Evolutionary conservation across 2,888 invertebrate species (phyloP).

Genomic region (Coecobrya sp.): DNA sequence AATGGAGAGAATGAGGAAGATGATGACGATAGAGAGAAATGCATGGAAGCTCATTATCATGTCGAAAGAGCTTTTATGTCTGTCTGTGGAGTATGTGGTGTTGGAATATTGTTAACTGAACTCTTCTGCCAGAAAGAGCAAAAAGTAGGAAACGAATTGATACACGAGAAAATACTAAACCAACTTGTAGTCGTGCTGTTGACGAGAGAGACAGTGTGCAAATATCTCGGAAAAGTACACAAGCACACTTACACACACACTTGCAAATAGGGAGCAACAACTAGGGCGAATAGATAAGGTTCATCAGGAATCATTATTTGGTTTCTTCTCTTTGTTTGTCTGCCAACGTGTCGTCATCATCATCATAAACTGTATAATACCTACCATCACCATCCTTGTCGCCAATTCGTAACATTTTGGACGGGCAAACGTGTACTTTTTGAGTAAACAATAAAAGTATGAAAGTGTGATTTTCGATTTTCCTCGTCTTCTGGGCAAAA

Average conservation of each 20-base stretch:
- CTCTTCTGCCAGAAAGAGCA: background rate
- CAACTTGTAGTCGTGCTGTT: background rate
- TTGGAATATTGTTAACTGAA: background rate
- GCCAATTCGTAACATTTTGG: constrained; percentile 36
- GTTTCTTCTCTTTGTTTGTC: constrained; percentile 16
- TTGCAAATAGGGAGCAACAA: constrained; percentile 32
- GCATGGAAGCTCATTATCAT: constrained; percentile 21
- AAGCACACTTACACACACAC: constrained; percentile 6
- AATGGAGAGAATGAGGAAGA: background rate
- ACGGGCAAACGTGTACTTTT: background rate
- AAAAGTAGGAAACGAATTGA: background rate
- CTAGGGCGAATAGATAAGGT: constrained; percentile 45
- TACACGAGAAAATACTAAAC: background rate
- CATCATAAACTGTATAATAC: background rate
- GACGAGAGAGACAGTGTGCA: background rate
- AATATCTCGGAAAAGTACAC: constrained; percentile 1
- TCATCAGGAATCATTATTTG: constrained; percentile 8
- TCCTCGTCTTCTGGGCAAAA: background rate
- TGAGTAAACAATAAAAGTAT: background rate
- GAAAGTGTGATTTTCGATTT: constrained; percentile 9
- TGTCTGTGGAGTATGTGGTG: background rate
- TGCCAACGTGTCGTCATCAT: constrained; percentile 12
- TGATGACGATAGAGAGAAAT: constrained; percentile 9
- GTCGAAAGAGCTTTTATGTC: background rate
- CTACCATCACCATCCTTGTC: constrained; percentile 25